phyloP scores from a whole-genome alignment of 2,888 invertebrate species.

The Schrankia costaestrigalis region DNA sequence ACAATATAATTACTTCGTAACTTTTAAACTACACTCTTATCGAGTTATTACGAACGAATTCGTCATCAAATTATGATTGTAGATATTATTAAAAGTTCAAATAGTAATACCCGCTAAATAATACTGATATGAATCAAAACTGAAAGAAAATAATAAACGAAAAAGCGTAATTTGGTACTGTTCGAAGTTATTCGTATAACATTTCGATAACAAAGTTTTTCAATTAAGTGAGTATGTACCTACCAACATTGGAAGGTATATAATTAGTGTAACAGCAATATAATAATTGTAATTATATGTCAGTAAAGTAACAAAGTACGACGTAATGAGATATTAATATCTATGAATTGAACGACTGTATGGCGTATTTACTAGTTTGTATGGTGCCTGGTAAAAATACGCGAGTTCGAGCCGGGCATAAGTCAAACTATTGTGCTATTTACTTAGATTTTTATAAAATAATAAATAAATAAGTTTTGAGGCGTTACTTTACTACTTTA shows the following conservation, averaged over 20 bases:
- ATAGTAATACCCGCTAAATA: conserved; percentile 66
- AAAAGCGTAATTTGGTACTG: conserved; percentile 66
- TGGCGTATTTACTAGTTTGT: no score
- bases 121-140: conserved; percentile 63
- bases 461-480: no score
- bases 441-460: no score
- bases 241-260: conserved; percentile 38
- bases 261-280: conserved; percentile 57
- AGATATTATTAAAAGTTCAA: conserved; percentile 75
- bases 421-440: no score
- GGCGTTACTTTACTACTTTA: no score
- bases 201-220: conserved; percentile 74
- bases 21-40: conserved; percentile 49
- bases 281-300: conserved; percentile 51
- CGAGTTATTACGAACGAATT: conserved; percentile 26
- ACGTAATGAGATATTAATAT: no score
- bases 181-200: conserved; percentile 57
- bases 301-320: conserved; percentile 22
- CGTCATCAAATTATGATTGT: conserved; percentile 46
- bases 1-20: conserved; percentile 57
- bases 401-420: no score
- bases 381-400: no score
- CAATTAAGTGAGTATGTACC: no score
- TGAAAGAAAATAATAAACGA: conserved; percentile 59
- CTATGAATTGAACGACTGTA: no score